These are phyloP conservation scores for Aegypius monachus DNA, from an alignment of 2,113 vertebrate species.

Conservation along the genomic window DNA sequence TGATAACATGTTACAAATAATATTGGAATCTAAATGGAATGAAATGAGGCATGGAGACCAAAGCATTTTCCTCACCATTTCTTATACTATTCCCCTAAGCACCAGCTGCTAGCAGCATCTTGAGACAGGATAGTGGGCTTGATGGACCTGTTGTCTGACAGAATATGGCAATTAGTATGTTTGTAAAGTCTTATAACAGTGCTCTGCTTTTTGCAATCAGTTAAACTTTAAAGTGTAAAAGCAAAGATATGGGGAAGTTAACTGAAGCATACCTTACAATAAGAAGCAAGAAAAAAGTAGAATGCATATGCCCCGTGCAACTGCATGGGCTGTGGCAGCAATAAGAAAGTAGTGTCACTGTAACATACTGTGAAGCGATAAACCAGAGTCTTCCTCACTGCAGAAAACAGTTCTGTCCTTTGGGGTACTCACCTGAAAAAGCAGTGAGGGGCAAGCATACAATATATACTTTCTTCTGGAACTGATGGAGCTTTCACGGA, in stretches of 20 bases:
- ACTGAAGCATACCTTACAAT: background rate
- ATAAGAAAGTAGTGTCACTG: background rate
- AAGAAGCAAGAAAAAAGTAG: background rate
- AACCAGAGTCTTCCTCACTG: background rate
- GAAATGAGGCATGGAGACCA: background rate
- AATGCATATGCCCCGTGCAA: background rate
- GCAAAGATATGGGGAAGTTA: background rate
- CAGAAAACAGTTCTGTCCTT: background rate
- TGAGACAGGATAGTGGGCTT: background rate
- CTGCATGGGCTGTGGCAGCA: background rate
- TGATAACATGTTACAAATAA: background rate
- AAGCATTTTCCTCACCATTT: background rate
- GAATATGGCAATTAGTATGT: background rate
- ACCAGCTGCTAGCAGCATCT: background rate
- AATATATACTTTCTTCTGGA: background rate
- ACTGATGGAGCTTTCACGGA: accelerated
- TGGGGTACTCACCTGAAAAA: background rate
- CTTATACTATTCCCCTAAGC: background rate
- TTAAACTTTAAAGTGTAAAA: background rate
- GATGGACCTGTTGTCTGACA: background rate
- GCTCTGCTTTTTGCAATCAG: background rate
- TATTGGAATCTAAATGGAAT: background rate
- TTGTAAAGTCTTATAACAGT: background rate
- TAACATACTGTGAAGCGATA: background rate
- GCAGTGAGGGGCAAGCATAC: background rate